These are phyloP conservation scores for Cottoperca gobio DNA, from an alignment of 2,797 vertebrate genomes.

Conservation along the genomic window DNA sequence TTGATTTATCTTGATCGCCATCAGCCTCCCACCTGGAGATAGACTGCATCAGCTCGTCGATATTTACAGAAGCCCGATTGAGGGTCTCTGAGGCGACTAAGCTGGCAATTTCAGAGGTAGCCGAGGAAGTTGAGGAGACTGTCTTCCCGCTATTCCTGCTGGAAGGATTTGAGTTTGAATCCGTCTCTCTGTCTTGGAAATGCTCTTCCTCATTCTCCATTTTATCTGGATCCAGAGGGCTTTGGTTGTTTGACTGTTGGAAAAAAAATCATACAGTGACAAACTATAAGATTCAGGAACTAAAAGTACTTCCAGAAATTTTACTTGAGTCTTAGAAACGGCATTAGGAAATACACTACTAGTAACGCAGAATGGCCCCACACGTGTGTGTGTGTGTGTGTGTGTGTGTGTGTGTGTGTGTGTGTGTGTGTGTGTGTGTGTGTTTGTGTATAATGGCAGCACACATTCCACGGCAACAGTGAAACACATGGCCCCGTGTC, in stretches of 20 bases:
- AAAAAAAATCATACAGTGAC: neutral
- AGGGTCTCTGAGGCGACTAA: neutral
- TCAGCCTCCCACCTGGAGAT: neutral
- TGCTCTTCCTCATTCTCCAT: neutral
- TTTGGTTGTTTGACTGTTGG: neutral
- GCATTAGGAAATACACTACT: too few species aligned
- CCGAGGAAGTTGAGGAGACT: too few species aligned
- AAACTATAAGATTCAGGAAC: neutral
- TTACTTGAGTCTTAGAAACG: too few species aligned
- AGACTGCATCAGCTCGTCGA: neutral
- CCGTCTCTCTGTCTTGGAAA: neutral
- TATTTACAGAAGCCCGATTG: neutral
- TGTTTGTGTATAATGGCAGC: constrained; percentile 62
- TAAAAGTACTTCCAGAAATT: too few species aligned
- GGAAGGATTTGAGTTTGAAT: neutral
- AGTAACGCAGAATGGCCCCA: too few species aligned
- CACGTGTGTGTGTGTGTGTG: constrained; percentile 1
- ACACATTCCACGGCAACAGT: constrained; percentile 81
- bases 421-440: constrained; percentile 36
- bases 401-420: constrained; percentile 15
- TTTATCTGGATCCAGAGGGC: too few species aligned
- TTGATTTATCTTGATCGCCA: neutral
- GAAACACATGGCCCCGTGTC: constrained; percentile 85
- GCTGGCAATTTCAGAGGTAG: neutral
- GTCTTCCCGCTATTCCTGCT: neutral